Conservation (phyloP, 2,888 invertebrate species). For the Bombylius major region DNA sequence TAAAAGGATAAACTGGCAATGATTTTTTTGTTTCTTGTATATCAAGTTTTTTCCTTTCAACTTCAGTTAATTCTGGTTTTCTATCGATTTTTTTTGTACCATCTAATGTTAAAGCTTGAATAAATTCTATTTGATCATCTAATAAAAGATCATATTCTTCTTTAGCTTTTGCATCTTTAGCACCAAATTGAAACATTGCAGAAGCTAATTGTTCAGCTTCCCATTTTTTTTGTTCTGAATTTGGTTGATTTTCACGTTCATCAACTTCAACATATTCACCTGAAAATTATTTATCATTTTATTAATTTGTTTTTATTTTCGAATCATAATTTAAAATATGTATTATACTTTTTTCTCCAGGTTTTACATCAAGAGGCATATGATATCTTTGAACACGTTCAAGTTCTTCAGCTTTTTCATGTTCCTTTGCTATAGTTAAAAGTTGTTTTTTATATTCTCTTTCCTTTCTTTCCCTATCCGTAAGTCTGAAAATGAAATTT, state of each 20-base stretch:
- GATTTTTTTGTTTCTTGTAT: conserved; percentile 87
- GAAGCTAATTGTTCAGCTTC: conserved; percentile 93
- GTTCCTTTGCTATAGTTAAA: conserved; percentile 82
- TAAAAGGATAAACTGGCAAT: conserved; percentile 88
- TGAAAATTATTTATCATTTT: conserved; percentile 18
- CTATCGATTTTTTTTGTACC: conserved; percentile 48
- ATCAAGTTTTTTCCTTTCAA: conserved; percentile 59
- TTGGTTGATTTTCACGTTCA: conserved; percentile 69
- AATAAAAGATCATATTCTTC: conserved; percentile 85
- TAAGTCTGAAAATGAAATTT: conserved; percentile 48
- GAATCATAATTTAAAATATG: neutral
- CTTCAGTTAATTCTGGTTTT: conserved; percentile 49
- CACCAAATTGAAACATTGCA: conserved; percentile 86
- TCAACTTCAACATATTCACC: conserved; percentile 73
- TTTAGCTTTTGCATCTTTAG: conserved; percentile 61
- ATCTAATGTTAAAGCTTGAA: conserved; percentile 74
- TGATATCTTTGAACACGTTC: conserved; percentile 88
- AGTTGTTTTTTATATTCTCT: conserved; percentile 84
- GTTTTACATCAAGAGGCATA: conserved; percentile 82
- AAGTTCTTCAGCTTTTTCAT: conserved; percentile 85
- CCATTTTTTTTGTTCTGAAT: conserved; percentile 88
- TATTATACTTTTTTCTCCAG: conserved; percentile 46
- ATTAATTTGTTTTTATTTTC: neutral
- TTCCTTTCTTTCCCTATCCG: conserved; percentile 71
- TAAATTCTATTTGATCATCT: conserved; percentile 96